Base-by-base conservation (phyloP, 1,140 invertebrate species). In the Globodera ellingtonae region DNA sequence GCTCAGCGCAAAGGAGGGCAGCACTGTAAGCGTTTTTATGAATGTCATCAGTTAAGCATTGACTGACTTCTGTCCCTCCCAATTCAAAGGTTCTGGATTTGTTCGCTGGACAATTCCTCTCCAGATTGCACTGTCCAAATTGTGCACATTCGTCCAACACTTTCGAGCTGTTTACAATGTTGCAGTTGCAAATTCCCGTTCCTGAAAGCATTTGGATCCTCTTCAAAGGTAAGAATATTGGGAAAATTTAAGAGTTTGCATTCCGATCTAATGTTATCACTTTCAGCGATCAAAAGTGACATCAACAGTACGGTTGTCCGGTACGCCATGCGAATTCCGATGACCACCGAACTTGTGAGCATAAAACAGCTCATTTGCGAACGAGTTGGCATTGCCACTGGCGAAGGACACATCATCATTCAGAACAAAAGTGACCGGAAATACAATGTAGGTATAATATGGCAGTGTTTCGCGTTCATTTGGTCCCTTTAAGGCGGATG, bases 101-200 rank as follows among this genome's bases (percentile, higher is more conserved):
- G 81, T 96, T 96, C 89, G 94, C 95, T 90, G 95, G 95, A 0
- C 94, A 95, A 89, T 92, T 94, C 77, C 93, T 93, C 86, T 95
- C 94, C 4, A 94, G 93, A 0, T 93, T 97, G 0, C 92, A 91
- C 46, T 97, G 95, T 89, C 90, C 91, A 5, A 91, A 90, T 8
- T 97, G 95, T 90, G 87, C 90, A 56, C 93, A 94, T 84, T 92
- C 92, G 83, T 95, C 94, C 18, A 92, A 93, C 52, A 96, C 93
- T 0, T 96, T 95, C 89, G 95, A 97, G 89, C 93, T 93, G 13
- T 96, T 96, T 90, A 95, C 94, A 83, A 94, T 93, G 90, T 91
- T 96, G 44, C 94, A 94, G 24, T 90, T 95, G 72, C 94, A 94
- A 67, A 91, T 96, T 81, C 93, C 94, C 24, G 15, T 78, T 18